Percentiles rank a stretch among this genome's conserved stretches.
These are phyloP conservation scores for Macropus fuliginosus DNA, from an alignment of 2,797 vertebrate species.

Conservation along the genomic window DNA sequence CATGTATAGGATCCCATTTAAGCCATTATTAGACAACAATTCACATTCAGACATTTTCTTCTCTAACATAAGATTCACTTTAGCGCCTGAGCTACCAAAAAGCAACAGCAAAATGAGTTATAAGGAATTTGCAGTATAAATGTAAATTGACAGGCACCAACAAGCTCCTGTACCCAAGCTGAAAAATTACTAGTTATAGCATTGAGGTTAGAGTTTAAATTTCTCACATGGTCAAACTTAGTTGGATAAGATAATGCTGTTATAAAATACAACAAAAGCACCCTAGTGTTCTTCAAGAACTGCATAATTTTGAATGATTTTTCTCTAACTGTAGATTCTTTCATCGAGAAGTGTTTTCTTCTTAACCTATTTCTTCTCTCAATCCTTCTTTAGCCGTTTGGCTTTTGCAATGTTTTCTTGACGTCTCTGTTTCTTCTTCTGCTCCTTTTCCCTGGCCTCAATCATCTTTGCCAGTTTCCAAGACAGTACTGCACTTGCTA, in stretches of 20 bases:
- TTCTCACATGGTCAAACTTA: conserved; percentile 42
- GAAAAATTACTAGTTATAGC: conserved; percentile 46
- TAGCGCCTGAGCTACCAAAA: conserved; percentile 69
- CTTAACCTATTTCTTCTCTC: conserved; percentile 73
- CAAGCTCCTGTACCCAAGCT: conserved; percentile 39
- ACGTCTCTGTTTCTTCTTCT: conserved; percentile 98
- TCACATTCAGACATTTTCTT: conserved; percentile 47
- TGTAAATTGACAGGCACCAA: conserved; percentile 48
- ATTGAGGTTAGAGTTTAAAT: conserved; percentile 61
- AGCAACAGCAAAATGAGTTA: conserved; percentile 68
- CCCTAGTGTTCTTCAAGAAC: conserved; percentile 51
- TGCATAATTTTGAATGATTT: conserved; percentile 49
- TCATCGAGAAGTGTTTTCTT: background rate
- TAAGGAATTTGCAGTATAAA: conserved; percentile 61
- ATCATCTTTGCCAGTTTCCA: conserved; percentile 99
- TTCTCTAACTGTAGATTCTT: conserved; percentile 22
- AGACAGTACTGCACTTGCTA: conserved; percentile 95
- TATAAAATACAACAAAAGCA: conserved; percentile 59
- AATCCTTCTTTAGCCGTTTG: conserved; percentile 97
- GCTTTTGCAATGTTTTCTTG: conserved; percentile 98
- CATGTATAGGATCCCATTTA: conserved; percentile 62
- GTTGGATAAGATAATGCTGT: conserved; percentile 37
- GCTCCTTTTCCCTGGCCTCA: conserved; percentile 95
- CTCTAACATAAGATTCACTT: conserved; percentile 48
- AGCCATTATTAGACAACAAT: conserved; percentile 62